Base-by-base conservation (phyloP, 2,797 vertebrate genomes). In the Percopsis omiscomaycus region DNA sequence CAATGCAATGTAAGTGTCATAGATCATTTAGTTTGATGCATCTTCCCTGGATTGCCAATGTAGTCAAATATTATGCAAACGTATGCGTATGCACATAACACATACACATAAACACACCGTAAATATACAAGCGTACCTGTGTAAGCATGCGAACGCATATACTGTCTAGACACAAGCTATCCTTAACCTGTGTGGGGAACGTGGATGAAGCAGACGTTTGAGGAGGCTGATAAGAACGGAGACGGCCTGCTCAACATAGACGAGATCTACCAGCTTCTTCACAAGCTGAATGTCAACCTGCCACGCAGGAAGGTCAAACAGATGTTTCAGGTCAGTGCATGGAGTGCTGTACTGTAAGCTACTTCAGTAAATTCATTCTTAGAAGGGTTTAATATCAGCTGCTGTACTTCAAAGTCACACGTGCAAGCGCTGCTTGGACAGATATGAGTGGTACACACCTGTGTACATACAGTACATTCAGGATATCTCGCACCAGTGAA, bases 161-260 rank as follows among this genome's bases (percentile, higher is more conserved):
- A 29, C 13, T 6, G 37, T 42, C 37, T 30, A n/a, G 48, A 45
- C 5, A 45, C 5, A 48, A 15, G 47, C 47, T 48, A 13, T 92
- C 93, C 92, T 98, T 96, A 94, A 95, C 75, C 1, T 1, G 8
- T 57, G 30, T 77, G 76, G 37, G 42, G 56, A 32, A 98, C 89
- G 70, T 99, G 97, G 97, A 94, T 99, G 89, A 99, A 97, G 72
- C 97, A 98, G 88, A 99, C 97, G 2, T 99, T 99, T 54, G 93
- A 99, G 85, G 97, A 98, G 77, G 98, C 98, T 0, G 98, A 99
- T 86, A 98, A 96, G 89, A 99, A 98, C 0, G 95, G 98, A 0
- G 98, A 99, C 0, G 98, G 98, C 3, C 86, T 98, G 42, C 80
- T 99, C 77, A 98, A 96, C 84, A 99, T 99, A 1, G 98, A 99